These are phyloP conservation scores for Atta colombica DNA, from an alignment of 1,140 invertebrate species.

Conservation along the genomic window DNA sequence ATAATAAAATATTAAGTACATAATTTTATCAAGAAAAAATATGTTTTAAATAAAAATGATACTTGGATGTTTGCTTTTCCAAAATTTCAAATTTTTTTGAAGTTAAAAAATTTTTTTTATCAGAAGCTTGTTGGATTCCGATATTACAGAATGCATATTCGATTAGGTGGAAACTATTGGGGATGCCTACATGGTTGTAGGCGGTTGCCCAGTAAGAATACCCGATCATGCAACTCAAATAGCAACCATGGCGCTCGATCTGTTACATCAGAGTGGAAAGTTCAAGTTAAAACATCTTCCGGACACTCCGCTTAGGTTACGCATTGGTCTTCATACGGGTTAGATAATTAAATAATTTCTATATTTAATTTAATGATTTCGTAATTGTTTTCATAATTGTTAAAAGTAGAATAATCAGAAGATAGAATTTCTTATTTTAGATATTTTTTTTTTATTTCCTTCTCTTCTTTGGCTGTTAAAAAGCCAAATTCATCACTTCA, in stretches of 20 bases:
- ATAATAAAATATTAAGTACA: background rate
- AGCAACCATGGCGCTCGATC: slow-evolving; percentile 95
- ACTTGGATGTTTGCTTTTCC: background rate
- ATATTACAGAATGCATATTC: slow-evolving; percentile 20
- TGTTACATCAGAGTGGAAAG: slow-evolving; percentile 94
- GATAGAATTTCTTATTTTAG: background rate
- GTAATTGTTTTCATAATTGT: background rate
- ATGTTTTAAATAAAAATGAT: background rate
- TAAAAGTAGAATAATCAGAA: background rate
- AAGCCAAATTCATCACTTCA: background rate
- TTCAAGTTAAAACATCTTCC: slow-evolving; percentile 95
- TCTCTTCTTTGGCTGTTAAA: background rate
- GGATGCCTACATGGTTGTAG: slow-evolving; percentile 98
- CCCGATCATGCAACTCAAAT: slow-evolving; percentile 94
- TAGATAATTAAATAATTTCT: slow-evolving; percentile 49
- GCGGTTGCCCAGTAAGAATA: slow-evolving; percentile 93
- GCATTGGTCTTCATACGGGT: slow-evolving; percentile 94
- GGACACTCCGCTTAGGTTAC: slow-evolving; percentile 91
- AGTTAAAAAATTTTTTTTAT: background rate
- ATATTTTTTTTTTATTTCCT: background rate
- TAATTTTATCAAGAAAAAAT: background rate
- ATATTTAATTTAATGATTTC: background rate
- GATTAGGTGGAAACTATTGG: slow-evolving; percentile 96
- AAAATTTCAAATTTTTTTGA: background rate
- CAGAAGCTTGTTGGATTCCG: background rate